phyloP scores from a whole-genome alignment of 2,888 invertebrate species.

The Ypsolopha scabrella region DNA sequence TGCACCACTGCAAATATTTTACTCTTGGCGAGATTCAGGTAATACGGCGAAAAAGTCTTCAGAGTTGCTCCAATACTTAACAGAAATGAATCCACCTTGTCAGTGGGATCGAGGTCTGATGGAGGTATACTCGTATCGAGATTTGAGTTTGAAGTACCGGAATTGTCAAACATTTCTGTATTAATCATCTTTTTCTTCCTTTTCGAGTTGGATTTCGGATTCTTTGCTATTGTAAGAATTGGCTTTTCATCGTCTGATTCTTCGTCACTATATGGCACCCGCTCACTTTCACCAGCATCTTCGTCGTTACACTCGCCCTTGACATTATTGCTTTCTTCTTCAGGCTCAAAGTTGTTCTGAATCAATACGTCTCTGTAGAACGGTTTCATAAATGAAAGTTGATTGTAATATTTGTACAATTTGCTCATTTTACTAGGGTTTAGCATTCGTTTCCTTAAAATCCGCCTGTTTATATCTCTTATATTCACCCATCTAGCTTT shows the following conservation, averaged over 20 bases:
- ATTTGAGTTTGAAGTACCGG: conserved; percentile 14
- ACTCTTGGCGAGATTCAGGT: conserved; percentile 55
- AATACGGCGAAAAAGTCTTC: conserved; percentile 53
- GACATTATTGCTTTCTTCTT: conserved; percentile 14
- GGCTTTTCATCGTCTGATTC: conserved; percentile 10
- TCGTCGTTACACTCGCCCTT: conserved; percentile 3
- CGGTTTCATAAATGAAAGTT: conserved; percentile 42
- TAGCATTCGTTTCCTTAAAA: conserved; percentile 22
- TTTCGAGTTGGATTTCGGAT: conserved; percentile 15
- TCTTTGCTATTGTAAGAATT: conserved; percentile 16
- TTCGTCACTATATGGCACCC: neutral
- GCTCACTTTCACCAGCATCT: neutral
- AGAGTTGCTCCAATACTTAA: conserved; percentile 51
- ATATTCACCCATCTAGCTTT: conserved; percentile 61
- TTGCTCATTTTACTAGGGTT: conserved; percentile 18
- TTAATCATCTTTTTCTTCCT: conserved; percentile 20
- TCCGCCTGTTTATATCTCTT: conserved; percentile 51
- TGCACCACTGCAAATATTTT: conserved; percentile 59
- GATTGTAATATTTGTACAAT: conserved; percentile 47
- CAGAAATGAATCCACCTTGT: conserved; percentile 54
- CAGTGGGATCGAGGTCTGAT: conserved; percentile 35
- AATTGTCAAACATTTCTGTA: conserved; percentile 15
- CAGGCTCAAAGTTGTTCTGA: conserved; percentile 24
- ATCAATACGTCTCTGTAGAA: conserved; percentile 37
- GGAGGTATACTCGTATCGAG: conserved; percentile 17